Evolutionary conservation across 2,888 invertebrate genomes (phyloP).

Genomic region (Allolobophora icterica): DNA sequence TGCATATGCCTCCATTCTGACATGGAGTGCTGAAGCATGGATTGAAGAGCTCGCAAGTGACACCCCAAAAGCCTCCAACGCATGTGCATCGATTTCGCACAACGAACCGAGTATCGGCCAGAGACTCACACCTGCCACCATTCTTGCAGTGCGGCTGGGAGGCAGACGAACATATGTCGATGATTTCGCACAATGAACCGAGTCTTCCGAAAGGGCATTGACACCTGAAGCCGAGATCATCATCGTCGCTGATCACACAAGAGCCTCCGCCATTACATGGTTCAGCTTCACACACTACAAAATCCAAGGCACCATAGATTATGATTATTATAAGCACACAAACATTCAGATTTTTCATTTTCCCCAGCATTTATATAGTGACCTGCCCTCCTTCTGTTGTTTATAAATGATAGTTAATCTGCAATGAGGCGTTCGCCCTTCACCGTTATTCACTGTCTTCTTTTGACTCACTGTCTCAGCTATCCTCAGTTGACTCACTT

Average conservation of each 20-base stretch:
- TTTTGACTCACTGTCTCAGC: too few relatives aligned
- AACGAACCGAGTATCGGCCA: not conserved
- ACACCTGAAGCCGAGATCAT: constrained; percentile 12
- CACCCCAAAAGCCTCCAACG: constrained; percentile 37
- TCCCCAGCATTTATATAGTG: too few relatives aligned
- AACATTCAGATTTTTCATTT: too few relatives aligned
- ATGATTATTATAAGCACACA: too few relatives aligned
- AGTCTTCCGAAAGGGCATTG: constrained; percentile 25
- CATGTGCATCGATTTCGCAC: constrained; percentile 39
- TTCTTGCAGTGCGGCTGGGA: constrained; percentile 43
- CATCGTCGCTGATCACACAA: constrained; percentile 71
- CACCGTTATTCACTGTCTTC: too few relatives aligned
- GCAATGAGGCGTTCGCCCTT: too few relatives aligned
- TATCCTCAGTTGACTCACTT: too few relatives aligned
- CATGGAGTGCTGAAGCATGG: constrained; percentile 45
- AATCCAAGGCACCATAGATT: not conserved
- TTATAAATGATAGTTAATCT: too few relatives aligned
- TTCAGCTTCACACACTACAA: not conserved
- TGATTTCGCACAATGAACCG: constrained; percentile 32
- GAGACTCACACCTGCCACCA: constrained; percentile 35
- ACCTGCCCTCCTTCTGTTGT: too few relatives aligned
- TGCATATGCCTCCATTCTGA: constrained; percentile 44
- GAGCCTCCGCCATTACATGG: not conserved
- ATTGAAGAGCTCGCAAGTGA: constrained; percentile 42
- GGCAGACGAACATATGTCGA: constrained; percentile 21